phyloP scores from a whole-genome alignment of 2,797 vertebrate species.

The Monodelphis domestica region DNA sequence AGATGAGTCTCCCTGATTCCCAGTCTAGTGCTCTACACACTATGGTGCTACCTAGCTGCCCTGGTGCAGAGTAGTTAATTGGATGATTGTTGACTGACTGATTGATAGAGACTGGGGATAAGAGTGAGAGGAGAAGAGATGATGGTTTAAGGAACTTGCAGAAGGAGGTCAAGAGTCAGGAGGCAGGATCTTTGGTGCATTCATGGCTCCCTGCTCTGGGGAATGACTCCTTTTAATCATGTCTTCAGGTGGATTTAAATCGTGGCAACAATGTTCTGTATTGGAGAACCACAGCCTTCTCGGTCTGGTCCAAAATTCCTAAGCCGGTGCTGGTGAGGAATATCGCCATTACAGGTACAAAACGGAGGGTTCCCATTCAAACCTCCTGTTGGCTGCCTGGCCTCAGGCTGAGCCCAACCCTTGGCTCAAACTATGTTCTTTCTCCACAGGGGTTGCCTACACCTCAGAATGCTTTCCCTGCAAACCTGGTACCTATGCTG shows the following conservation, averaged over 20 bases:
- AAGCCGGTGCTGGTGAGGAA: slow-evolving; percentile 94
- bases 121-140: background rate
- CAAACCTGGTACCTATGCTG: slow-evolving; percentile 92
- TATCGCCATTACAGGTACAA: slow-evolving; percentile 92
- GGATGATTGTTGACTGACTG: background rate
- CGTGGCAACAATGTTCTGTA: slow-evolving; percentile 95
- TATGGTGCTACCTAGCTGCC: no score
- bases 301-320: slow-evolving; percentile 84
- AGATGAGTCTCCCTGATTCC: no score
- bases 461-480: slow-evolving; percentile 99
- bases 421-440: background rate
- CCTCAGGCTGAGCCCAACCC: background rate
- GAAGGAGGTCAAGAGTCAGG: background rate
- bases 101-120: background rate
- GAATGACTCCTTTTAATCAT: slow-evolving; percentile 6
- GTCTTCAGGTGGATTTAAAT: slow-evolving; percentile 88
- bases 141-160: background rate
- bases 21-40: no score
- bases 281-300: slow-evolving; percentile 92
- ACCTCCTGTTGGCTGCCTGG: background rate
- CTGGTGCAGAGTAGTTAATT: background rate
- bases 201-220: background rate
- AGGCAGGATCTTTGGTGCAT: background rate
- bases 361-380: background rate
- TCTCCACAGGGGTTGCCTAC: slow-evolving; percentile 92